phyloP scores from a whole-genome alignment of 2,113 vertebrate genomes.

The Callocephalon fimbriatum region DNA sequence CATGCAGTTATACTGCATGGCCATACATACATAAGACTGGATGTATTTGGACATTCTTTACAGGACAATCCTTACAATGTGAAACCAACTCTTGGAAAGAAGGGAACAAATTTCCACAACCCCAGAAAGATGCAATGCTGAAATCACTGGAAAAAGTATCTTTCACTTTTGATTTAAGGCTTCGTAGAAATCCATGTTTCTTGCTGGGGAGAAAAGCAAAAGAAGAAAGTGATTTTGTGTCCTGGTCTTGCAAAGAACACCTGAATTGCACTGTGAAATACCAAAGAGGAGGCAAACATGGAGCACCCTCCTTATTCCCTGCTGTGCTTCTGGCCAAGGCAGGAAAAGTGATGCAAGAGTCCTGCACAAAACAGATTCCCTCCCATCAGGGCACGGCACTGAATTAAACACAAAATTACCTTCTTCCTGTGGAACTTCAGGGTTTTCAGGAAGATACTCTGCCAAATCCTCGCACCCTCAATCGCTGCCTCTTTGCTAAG shows the following conservation, averaged over 20 bases:
- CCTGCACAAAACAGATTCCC: neutral
- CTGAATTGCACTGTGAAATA: neutral
- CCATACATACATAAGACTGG: neutral
- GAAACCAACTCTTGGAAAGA: neutral
- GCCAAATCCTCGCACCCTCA: slow-evolving; percentile 46
- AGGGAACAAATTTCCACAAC: neutral
- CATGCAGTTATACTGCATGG: neutral
- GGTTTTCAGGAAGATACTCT: slow-evolving; percentile 12
- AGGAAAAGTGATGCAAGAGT: neutral
- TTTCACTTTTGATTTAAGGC: neutral
- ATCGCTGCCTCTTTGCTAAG: neutral
- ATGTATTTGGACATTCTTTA: neutral
- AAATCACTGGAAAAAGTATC: neutral
- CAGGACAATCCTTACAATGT: neutral
- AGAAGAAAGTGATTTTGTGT: neutral
- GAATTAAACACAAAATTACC: slow-evolving; percentile 20
- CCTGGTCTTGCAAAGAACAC: neutral
- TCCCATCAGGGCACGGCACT: neutral
- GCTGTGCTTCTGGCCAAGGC: neutral
- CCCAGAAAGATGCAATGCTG: neutral
- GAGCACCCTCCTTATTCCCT: neutral
- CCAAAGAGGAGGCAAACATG: neutral
- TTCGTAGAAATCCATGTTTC: neutral
- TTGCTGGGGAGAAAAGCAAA: neutral
- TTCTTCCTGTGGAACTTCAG: slow-evolving; percentile 47